Conservation (phyloP, 1,140 invertebrate species). For the Asobara japonica region DNA sequence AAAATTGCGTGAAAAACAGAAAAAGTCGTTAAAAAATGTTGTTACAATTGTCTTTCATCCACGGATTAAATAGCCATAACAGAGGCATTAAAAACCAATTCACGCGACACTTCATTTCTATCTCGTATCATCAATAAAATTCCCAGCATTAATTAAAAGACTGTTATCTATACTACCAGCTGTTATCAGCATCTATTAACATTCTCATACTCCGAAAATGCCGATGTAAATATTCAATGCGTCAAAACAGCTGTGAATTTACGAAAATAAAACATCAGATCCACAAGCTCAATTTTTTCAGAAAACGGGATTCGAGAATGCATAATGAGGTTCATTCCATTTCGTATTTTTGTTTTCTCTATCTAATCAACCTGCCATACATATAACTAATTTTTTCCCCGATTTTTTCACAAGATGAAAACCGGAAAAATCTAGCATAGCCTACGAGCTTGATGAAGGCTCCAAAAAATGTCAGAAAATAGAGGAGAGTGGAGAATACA, state of each 20-base stretch:
- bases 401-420: no score
- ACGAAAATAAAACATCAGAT: not conserved
- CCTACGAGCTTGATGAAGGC: no score
- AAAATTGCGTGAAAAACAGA: not conserved
- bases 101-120: not conserved
- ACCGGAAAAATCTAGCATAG: no score
- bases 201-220: not conserved
- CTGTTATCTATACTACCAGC: not conserved
- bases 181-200: not conserved
- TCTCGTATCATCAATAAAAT: not conserved
- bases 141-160: not conserved
- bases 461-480: no score
- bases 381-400: no score
- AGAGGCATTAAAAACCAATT: not conserved
- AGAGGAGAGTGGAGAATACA: no score
- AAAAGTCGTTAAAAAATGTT: not conserved
- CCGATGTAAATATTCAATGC: not conserved
- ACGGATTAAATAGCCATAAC: no score
- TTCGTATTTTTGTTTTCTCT: no score
- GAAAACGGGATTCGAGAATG: no score
- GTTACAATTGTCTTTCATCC: not conserved
- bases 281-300: no score
- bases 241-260: not conserved
- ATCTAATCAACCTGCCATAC: no score
- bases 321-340: no score